Conservation (phyloP, 2,797 vertebrate species). For the Pristis pectinata region DNA sequence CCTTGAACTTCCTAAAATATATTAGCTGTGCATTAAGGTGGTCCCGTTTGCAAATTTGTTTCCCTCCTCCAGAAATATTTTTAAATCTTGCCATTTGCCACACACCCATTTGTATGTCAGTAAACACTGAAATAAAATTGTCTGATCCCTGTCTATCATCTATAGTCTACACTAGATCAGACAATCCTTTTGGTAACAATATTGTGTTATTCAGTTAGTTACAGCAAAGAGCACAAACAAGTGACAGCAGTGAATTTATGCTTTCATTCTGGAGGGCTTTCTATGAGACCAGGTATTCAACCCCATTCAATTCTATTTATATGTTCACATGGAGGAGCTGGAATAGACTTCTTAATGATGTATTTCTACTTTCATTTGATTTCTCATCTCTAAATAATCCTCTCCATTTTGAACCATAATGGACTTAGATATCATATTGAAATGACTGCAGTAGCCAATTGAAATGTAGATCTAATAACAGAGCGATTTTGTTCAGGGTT, state of each 20-base stretch:
- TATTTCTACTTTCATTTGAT: not conserved
- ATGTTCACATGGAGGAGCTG: not conserved
- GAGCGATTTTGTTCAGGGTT: not conserved
- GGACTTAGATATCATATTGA: not conserved
- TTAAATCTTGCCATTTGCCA: not conserved
- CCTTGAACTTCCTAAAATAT: not conserved
- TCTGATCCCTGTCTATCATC: not conserved
- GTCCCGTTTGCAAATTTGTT: not conserved
- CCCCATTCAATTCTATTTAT: not conserved
- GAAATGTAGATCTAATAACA: not conserved
- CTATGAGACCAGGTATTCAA: too few relatives aligned
- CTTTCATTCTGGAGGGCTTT: not conserved
- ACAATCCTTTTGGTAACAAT: not conserved
- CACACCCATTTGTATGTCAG: not conserved
- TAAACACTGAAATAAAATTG: not conserved
- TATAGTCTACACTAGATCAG: not conserved
- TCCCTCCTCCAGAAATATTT: not conserved
- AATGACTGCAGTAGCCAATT: too few relatives aligned
- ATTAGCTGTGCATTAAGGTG: not conserved
- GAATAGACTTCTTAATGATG: not conserved
- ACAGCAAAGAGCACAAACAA: not conserved
- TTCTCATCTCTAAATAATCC: not conserved
- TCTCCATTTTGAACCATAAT: not conserved
- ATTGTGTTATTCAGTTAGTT: not conserved
- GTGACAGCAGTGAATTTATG: not conserved